These are phyloP conservation scores for Ellobius talpinus DNA, from an alignment of 2,113 vertebrate genomes.

Conservation along the genomic window DNA sequence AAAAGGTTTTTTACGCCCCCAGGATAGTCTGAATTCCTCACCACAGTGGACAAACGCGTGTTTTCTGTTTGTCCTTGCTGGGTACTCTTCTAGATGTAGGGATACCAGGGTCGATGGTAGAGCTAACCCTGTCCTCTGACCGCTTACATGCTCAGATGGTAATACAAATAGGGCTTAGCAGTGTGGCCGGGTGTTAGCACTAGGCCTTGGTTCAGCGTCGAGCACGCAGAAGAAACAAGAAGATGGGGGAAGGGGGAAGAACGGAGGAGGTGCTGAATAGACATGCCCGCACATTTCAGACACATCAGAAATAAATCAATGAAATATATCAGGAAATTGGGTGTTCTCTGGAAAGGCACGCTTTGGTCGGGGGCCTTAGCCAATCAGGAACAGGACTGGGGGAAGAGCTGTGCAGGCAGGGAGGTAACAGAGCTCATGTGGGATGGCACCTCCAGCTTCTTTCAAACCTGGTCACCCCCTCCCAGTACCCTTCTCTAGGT, in stretches of 20 bases:
- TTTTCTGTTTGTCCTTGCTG: neutral
- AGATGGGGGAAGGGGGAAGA: neutral
- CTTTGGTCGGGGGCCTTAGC: neutral
- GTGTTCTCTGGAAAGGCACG: neutral
- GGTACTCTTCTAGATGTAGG: neutral
- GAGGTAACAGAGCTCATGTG: neutral
- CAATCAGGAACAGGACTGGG: neutral
- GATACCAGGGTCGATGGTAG: neutral
- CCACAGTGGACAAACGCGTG: neutral
- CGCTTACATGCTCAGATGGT: neutral
- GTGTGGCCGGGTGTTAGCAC: neutral
- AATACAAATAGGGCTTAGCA: neutral
- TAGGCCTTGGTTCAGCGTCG: neutral
- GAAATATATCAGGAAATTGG: neutral
- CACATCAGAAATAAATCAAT: neutral
- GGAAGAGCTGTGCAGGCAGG: neutral
- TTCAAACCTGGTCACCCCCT: neutral
- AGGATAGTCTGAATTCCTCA: neutral
- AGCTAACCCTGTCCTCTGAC: neutral
- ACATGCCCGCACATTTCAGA: neutral
- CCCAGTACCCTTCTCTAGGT: neutral
- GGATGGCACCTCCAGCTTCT: neutral
- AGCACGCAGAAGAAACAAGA: neutral
- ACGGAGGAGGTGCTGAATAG: neutral
- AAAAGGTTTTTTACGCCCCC: neutral